Evolutionary conservation across 2,888 invertebrate species (phyloP).

Genomic region (Plebejus anna): DNA sequence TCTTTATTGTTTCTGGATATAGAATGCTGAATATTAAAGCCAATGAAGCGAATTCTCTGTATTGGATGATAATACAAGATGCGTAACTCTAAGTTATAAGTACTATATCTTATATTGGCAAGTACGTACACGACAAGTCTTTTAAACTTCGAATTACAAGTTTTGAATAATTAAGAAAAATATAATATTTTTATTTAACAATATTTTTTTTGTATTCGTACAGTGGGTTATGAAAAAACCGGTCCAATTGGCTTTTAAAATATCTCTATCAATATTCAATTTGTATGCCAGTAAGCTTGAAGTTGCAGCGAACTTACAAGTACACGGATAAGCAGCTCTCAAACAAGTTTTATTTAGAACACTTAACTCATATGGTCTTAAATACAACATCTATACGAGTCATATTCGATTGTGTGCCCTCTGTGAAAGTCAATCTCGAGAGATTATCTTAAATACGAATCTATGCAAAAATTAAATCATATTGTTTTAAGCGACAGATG

Average conservation of each 20-base stretch:
- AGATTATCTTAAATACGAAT: slow-evolving; percentile 3
- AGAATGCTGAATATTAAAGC: background rate
- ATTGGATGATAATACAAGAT: background rate
- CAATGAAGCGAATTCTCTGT: background rate
- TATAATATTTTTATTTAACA: no score
- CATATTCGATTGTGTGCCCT: slow-evolving; percentile 8
- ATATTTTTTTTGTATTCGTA: background rate
- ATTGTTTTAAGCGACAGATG: background rate
- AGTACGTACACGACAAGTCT: no score
- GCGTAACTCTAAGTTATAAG: no score
- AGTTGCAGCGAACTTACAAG: background rate
- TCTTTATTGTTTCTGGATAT: slow-evolving; percentile 8
- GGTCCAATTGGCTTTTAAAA: background rate
- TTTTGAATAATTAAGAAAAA: no score
- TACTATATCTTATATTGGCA: no score
- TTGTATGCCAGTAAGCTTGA: background rate
- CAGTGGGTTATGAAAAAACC: background rate
- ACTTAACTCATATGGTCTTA: background rate
- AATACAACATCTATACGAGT: background rate
- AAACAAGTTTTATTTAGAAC: slow-evolving; percentile 22
- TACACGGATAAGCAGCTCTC: slow-evolving; percentile 4
- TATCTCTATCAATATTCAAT: background rate
- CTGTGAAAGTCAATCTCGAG: background rate
- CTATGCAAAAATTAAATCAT: background rate
- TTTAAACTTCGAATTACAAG: no score